These are phyloP conservation scores for Otolemur crassicaudatus DNA, from an alignment of 2,797 vertebrate species.

Conservation along the genomic window DNA sequence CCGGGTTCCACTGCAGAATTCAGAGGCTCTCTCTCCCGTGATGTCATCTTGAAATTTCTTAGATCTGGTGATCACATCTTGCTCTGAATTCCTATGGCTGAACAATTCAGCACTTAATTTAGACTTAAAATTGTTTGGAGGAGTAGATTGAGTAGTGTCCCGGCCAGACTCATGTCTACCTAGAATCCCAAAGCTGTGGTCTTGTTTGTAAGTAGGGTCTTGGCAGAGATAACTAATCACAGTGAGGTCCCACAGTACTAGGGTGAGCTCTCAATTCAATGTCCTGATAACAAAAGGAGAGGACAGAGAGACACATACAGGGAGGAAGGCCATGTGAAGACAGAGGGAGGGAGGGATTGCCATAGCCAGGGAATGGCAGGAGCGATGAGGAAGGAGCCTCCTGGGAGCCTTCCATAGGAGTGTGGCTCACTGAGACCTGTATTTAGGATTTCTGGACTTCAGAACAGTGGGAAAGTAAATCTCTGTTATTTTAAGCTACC, in stretches of 20 bases:
- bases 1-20: background rate
- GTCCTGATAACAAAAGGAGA: background rate
- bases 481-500: background rate
- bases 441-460: background rate
- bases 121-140: conserved; percentile 2
- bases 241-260: background rate
- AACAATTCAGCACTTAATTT: background rate
- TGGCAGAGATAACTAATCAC: background rate
- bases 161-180: background rate
- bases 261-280: background rate
- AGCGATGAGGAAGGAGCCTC: background rate
- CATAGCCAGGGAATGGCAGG: background rate
- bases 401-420: background rate
- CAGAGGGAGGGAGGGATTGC: background rate
- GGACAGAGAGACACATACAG: background rate
- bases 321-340: background rate
- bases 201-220: background rate
- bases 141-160: background rate
- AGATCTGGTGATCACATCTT: background rate
- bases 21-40: too few relatives aligned
- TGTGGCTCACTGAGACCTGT: background rate
- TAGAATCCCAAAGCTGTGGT: background rate
- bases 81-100: background rate
- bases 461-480: background rate
- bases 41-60: background rate